These are phyloP conservation scores for Myodes glareolus DNA, from an alignment of 2,113 vertebrate genomes.

Conservation along the genomic window DNA sequence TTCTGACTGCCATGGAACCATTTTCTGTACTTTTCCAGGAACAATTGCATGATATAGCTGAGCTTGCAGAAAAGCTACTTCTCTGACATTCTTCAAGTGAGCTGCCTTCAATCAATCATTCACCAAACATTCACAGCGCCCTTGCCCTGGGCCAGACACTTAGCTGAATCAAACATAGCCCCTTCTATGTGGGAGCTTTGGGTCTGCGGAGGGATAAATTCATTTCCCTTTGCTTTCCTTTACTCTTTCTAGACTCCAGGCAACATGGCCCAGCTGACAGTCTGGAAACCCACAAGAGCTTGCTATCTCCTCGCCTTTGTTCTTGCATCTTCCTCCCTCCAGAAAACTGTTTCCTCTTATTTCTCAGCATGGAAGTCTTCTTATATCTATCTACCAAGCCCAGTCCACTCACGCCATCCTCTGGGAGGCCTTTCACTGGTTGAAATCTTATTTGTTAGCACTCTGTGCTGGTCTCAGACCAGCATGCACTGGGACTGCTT, in stretches of 20 bases:
- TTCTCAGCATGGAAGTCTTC: constrained; percentile 21
- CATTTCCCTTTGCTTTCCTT: constrained; percentile 14
- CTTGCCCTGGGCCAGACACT: constrained; percentile 4
- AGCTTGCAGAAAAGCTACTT: constrained; percentile 55
- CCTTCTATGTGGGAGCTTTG: not conserved
- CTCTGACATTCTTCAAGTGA: constrained; percentile 19
- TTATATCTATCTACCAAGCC: not conserved
- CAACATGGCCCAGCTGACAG: not conserved
- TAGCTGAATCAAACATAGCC: constrained; percentile 52
- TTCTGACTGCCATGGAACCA: constrained; percentile 49
- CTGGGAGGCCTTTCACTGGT: not conserved
- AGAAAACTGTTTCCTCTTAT: not conserved
- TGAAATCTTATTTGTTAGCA: not conserved
- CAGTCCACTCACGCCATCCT: not conserved
- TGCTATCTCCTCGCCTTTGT: not conserved
- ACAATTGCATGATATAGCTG: constrained; percentile 49
- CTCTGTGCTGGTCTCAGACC: not conserved
- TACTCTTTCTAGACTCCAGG: not conserved
- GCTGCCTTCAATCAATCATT: constrained; percentile 56
- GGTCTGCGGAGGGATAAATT: not conserved
- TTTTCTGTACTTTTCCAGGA: constrained; percentile 69
- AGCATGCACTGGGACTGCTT: not conserved
- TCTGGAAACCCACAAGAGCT: not conserved
- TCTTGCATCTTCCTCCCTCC: not conserved
- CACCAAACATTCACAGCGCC: constrained; percentile 45